Base-by-base conservation (phyloP, 2,888 invertebrate genomes). In the Apoda limacodes region DNA sequence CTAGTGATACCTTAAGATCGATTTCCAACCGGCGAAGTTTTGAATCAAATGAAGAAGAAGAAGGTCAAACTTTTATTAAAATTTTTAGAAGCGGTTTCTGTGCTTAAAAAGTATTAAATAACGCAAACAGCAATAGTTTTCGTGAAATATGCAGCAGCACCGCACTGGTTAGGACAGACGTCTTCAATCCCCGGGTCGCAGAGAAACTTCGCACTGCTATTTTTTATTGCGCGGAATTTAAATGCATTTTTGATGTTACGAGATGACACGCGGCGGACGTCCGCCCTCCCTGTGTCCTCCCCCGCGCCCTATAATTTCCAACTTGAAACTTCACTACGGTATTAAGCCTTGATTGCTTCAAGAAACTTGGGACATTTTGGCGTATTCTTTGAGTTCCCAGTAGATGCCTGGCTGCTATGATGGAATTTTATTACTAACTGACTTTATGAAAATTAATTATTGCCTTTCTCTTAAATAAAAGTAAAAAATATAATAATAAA, bases 221-320 rank as follows among this genome's bases (percentile, higher is more conserved):
- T 80, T 80, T 80, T 80, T 78, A 78, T 80, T 80, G 80, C 76
- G 72, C 72, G 60, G 70, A 78, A 78, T 81, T 75, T 81, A 82
- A 82, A 82, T 82, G 82, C 82, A 82, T 82, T 82, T 82, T 81
- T 82, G 82, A 76, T 82, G 82, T 82, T 72, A 75, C 72, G 76
- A 78, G 75, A 80, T 80, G 80, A 80, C 80, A 80, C 76, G 72
- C 78, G 68, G 76, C 75, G 75, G 75, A 72, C 76, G 69, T 68
- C 69, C 68, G 64, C 66, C 60, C 55, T 57, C 44, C 54, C 58
- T 46, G 61, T 47, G 55, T 61, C 64, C 49, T 54, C 48, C 54
- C 58, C 63, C 60, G 56, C 63, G 62, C 63, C 76, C 75, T 75
- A 78, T 80, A 80, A 80, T 80, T 80, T 70, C 76, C 72, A 80